These are phyloP conservation scores for Solenopsis invicta DNA, from an alignment of 1,140 invertebrate species.

Conservation along the genomic window DNA sequence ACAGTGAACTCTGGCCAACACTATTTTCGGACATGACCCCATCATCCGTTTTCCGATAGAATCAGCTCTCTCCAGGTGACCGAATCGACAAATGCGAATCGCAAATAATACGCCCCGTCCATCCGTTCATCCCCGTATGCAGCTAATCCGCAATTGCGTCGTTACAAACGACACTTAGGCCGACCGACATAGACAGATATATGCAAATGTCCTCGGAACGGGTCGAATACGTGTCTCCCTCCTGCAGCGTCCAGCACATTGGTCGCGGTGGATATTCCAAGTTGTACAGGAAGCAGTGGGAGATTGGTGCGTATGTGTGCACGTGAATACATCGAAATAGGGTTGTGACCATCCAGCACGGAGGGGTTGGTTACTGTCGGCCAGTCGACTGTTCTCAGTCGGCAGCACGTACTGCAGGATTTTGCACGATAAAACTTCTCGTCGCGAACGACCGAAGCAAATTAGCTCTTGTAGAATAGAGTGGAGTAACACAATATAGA, in stretches of 20 bases:
- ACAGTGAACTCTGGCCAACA: conserved; percentile 34
- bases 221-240: conserved; percentile 24
- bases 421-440: conserved; percentile 30
- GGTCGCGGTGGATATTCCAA: conserved; percentile 62
- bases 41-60: conserved; percentile 37
- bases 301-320: neutral
- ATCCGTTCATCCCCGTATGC: neutral
- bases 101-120: neutral
- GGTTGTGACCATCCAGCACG: conserved; percentile 57
- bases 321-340: conserved; percentile 39
- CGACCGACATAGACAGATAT: conserved; percentile 22
- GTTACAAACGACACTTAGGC: conserved; percentile 30
- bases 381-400: conserved; percentile 20
- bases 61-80: conserved; percentile 6
- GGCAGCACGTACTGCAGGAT: conserved; percentile 23
- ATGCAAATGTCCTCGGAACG: conserved; percentile 63
- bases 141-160: conserved; percentile 45
- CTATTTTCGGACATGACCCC: conserved; percentile 54
- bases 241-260: conserved; percentile 13
- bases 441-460: conserved; percentile 20
- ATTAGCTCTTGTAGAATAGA: conserved; percentile 20
- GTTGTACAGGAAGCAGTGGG: conserved; percentile 59
- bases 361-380: conserved; percentile 45
- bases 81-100: neutral
- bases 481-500: neutral